Evolutionary conservation across 2,888 invertebrate genomes (phyloP).

Genomic region (Spatulosminthurus flaviceps): DNA sequence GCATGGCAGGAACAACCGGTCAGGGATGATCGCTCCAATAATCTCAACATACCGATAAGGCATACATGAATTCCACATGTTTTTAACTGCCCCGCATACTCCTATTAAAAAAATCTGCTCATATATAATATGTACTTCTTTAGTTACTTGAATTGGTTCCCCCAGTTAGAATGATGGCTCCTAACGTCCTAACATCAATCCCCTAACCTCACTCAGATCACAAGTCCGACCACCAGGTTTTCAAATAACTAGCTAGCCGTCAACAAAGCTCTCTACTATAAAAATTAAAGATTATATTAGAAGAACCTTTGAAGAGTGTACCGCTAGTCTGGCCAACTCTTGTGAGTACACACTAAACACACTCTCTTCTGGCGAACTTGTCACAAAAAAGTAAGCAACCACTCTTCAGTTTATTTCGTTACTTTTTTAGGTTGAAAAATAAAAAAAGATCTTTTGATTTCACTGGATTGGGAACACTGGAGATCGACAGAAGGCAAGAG

Average conservation of each 20-base stretch:
- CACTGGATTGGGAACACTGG: background rate
- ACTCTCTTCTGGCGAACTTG: background rate
- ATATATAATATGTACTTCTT: too few relatives aligned
- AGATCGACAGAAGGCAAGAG: background rate
- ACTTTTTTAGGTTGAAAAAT: constrained; percentile 16
- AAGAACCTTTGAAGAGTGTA: background rate
- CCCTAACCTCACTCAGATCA: too few relatives aligned
- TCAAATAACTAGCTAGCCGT: too few relatives aligned
- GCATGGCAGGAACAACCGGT: background rate
- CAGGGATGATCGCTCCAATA: constrained; percentile 17
- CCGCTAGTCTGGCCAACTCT: background rate
- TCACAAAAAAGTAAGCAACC: constrained; percentile 47
- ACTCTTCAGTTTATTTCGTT: constrained; percentile 26
- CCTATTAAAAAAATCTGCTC: too few relatives aligned
- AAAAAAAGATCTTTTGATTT: constrained; percentile 19
- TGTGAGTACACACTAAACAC: background rate
- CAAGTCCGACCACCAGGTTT: too few relatives aligned
- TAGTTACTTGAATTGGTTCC: too few relatives aligned
- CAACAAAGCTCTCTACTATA: too few relatives aligned
- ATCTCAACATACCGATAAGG: background rate
- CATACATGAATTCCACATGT: background rate
- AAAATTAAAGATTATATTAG: constrained; percentile 14
- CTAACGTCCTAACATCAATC: too few relatives aligned
- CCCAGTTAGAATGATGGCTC: too few relatives aligned
- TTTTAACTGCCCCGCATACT: background rate